Evolutionary conservation across 1,140 invertebrate species (phyloP).

Genomic region (Micrasema minimum): DNA sequence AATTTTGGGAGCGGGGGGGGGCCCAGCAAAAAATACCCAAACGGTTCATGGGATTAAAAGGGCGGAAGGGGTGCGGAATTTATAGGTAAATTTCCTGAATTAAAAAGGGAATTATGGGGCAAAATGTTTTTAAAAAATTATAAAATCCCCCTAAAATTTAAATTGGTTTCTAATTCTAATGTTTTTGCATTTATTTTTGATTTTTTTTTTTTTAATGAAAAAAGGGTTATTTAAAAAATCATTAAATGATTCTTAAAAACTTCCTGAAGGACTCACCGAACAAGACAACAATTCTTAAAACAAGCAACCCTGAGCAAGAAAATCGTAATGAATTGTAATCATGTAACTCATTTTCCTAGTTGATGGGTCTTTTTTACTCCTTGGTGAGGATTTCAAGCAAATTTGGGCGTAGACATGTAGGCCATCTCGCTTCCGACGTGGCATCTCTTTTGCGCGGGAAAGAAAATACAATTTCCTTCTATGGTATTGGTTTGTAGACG

Average conservation of each 20-base stretch:
- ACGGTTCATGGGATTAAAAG: too few relatives aligned
- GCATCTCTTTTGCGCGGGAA: conserved; percentile 14
- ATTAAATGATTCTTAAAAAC: neutral
- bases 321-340: too few relatives aligned
- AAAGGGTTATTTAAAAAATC: too few relatives aligned
- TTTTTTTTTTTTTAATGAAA: too few relatives aligned
- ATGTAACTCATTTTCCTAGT: neutral
- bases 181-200: too few relatives aligned
- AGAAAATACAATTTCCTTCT: conserved; percentile 22
- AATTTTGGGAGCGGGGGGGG: too few relatives aligned
- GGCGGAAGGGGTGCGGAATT: too few relatives aligned
- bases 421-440: neutral
- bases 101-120: neutral
- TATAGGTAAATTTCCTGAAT: neutral
- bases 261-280: neutral
- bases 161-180: too few relatives aligned
- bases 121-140: too few relatives aligned
- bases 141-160: too few relatives aligned
- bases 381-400: neutral
- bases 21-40: too few relatives aligned
- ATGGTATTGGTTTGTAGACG: neutral
- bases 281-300: neutral
- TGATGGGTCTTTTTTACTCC: neutral
- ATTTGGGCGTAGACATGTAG: neutral
- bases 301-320: neutral